phyloP scores from a whole-genome alignment of 2,888 invertebrate genomes.

The Mellilla xanthometata region DNA sequence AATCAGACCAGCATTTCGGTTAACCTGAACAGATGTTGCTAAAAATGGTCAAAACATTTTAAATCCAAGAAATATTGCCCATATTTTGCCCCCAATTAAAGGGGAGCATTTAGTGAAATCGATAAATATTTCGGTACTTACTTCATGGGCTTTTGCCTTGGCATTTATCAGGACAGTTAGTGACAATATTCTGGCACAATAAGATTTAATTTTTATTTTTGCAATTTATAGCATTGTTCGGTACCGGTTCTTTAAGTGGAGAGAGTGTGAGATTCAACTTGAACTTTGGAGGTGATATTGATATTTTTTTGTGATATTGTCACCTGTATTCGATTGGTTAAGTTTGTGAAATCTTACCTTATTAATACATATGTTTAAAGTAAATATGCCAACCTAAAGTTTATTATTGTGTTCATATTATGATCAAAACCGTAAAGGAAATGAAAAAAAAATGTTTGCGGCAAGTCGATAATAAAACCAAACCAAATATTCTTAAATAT shows the following conservation, averaged over 20 bases:
- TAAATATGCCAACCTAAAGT: no score
- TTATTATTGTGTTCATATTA: no score
- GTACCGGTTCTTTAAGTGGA: slow-evolving; percentile 5
- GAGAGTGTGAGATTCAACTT: slow-evolving; percentile 1
- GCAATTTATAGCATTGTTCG: slow-evolving; percentile 17
- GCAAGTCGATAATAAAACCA: no score
- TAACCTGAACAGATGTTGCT: not conserved
- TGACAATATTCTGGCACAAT: slow-evolving; percentile 29
- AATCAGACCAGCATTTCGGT: no score
- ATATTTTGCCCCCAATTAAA: slow-evolving; percentile 3
- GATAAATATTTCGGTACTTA: slow-evolving; percentile 22
- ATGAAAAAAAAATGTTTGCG: no score
- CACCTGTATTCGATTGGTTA: no score
- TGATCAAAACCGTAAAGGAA: no score
- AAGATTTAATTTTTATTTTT: slow-evolving; percentile 3
- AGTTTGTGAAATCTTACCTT: no score
- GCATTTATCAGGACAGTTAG: slow-evolving; percentile 30
- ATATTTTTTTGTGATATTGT: no score
- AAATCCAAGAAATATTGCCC: not conserved
- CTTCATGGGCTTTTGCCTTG: slow-evolving; percentile 26
- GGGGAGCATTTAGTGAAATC: slow-evolving; percentile 19
- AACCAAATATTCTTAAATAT: no score
- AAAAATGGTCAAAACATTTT: not conserved
- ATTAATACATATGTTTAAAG: no score
- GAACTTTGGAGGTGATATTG: no score